A percentile compares a stretch with the other conserved stretches of the same genome.
phyloP scores from a whole-genome alignment of 1,140 invertebrate genomes.

The Euwallacea fornicatus region DNA sequence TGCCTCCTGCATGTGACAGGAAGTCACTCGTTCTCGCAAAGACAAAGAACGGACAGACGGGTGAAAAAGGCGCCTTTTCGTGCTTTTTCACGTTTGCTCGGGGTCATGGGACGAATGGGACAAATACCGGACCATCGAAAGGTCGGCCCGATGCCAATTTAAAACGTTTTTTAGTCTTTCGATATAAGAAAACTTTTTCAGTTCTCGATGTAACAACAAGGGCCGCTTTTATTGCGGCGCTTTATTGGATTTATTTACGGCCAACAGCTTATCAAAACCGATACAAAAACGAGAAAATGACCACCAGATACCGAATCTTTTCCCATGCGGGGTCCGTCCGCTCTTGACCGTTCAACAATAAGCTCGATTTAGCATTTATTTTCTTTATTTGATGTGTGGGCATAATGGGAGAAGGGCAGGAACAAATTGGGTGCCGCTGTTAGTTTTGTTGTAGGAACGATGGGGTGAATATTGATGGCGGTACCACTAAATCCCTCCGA shows the following conservation, averaged over 20 bases:
- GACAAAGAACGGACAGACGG: conserved; percentile 14
- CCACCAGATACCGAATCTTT: conserved; percentile 23
- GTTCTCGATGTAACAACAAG: conserved; percentile 12
- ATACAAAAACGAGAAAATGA: conserved; percentile 18
- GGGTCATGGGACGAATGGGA: too few species aligned
- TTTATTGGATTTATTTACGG: conserved; percentile 29
- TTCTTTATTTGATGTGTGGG: not conserved
- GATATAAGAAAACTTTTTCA: not conserved
- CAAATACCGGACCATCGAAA: too few species aligned
- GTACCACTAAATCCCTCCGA: too few species aligned
- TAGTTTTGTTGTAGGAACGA: too few species aligned
- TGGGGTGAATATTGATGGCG: too few species aligned
- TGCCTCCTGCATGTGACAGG: conserved; percentile 36
- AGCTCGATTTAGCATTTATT: conserved; percentile 18
- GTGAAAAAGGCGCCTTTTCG: not conserved
- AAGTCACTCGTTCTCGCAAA: conserved; percentile 18
- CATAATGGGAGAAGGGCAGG: too few species aligned
- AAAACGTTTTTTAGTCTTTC: too few species aligned
- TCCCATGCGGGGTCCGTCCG: not conserved
- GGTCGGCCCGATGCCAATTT: too few species aligned
- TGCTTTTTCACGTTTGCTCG: not conserved
- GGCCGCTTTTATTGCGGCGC: conserved; percentile 16
- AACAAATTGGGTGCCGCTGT: too few species aligned
- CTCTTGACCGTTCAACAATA: not conserved
- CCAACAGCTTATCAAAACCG: conserved; percentile 21